A percentile compares a stretch with the other conserved stretches of the same genome.
These are phyloP conservation scores for Halictus rubicundus DNA, from an alignment of 1,140 invertebrate species.

Conservation along the genomic window DNA sequence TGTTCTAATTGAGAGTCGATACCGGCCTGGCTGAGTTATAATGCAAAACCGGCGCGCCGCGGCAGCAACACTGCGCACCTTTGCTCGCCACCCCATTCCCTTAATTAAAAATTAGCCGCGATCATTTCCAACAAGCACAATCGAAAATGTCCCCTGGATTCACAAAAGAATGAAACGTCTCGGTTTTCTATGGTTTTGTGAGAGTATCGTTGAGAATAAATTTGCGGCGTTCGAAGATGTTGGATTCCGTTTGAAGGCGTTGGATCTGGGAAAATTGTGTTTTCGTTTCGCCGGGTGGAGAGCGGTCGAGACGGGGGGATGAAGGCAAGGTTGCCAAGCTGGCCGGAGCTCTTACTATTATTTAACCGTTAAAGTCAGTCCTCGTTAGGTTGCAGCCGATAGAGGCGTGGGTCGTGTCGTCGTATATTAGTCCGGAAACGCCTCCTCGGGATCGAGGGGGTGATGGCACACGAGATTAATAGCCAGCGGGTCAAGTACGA, in stretches of 20 bases:
- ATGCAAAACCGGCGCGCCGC: slow-evolving; percentile 33
- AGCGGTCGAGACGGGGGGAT: too few relatives aligned
- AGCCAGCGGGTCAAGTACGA: slow-evolving; percentile 65
- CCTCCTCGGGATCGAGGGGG: slow-evolving; percentile 64
- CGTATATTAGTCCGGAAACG: slow-evolving; percentile 75
- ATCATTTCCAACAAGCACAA: too few relatives aligned
- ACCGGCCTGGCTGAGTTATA: slow-evolving; percentile 38
- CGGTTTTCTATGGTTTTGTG: too few relatives aligned
- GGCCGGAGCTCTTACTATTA: slow-evolving; percentile 67
- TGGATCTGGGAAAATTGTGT: too few relatives aligned
- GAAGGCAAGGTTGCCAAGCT: too few relatives aligned
- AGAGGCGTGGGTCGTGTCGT: slow-evolving; percentile 74
- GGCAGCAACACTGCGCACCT: neutral
- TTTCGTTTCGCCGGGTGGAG: too few relatives aligned
- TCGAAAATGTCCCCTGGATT: too few relatives aligned
- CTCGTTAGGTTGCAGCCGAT: slow-evolving; percentile 71
- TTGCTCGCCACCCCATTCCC: neutral
- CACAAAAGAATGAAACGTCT: too few relatives aligned
- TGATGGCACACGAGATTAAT: slow-evolving; percentile 70
- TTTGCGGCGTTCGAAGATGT: too few relatives aligned
- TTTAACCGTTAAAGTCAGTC: slow-evolving; percentile 76
- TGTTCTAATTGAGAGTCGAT: slow-evolving; percentile 62
- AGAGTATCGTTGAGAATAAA: too few relatives aligned
- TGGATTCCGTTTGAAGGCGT: too few relatives aligned
- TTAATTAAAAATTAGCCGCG: neutral